Percentiles rank a stretch among this genome's conserved stretches.
phyloP scores from a whole-genome alignment of 2,113 vertebrate species.

The Meles meles region DNA sequence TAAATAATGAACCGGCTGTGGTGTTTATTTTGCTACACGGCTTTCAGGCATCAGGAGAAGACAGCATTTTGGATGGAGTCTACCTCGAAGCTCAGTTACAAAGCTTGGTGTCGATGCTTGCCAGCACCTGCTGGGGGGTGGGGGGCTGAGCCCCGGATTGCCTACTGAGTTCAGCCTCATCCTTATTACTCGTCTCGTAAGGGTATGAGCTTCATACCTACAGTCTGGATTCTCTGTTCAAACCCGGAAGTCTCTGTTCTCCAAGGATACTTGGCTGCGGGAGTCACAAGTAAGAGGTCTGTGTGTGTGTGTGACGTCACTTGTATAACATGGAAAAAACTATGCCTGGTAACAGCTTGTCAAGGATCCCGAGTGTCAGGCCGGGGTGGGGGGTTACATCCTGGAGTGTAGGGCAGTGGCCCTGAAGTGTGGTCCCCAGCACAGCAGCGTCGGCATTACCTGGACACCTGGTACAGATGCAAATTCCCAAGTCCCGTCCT shows the following conservation, averaged over 20 bases:
- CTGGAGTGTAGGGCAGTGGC: not conserved
- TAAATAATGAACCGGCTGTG: slow-evolving; percentile 11
- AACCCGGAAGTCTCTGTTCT: not conserved
- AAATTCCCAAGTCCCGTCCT: not conserved
- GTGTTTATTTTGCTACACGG: slow-evolving; percentile 63
- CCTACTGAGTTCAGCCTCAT: not conserved
- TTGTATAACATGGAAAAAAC: not conserved
- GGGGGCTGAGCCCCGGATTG: not conserved
- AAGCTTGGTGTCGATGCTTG: not conserved
- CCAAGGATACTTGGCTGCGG: not conserved
- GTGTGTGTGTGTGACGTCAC: not conserved
- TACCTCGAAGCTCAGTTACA: not conserved
- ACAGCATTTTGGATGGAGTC: slow-evolving; percentile 32
- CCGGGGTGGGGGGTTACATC: not conserved
- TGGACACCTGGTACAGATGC: not conserved
- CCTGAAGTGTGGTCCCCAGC: not conserved
- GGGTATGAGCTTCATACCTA: not conserved
- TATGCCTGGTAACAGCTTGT: no score
- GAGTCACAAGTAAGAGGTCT: not conserved
- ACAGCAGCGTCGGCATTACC: not conserved
- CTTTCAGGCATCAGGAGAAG: slow-evolving; percentile 47
- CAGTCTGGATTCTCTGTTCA: not conserved
- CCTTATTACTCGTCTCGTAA: not conserved
- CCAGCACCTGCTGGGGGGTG: not conserved
- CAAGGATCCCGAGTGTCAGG: not conserved